Base-by-base conservation (phyloP, 2,797 vertebrate genomes). In the Lutjanus argentimaculatus region DNA sequence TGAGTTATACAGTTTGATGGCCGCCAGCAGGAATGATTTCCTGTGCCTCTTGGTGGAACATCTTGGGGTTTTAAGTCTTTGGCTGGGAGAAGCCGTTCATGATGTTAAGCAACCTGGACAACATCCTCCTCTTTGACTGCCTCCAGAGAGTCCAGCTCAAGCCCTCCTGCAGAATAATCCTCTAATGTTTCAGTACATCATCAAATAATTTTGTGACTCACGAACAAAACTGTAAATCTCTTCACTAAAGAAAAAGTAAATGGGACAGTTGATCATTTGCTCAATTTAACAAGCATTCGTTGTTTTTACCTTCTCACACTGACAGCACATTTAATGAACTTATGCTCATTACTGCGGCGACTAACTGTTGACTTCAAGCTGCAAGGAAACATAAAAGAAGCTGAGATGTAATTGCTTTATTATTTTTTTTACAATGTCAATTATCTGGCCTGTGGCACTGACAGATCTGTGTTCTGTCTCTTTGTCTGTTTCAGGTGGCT, bases 401-500 rank as follows among this genome's bases (percentile, higher is more conserved):
- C 14, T 40, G n/a, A 72, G 25, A 19, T 30, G 0, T 61, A 12
- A 69, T 53, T 56, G 11, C 22, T 19, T 16, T 7, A 16, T 51
- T 49, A 46, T 48, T 36, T 36, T 17, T 55, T 51, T 46, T 61
- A 3, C 25, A 16, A 6, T 48, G 17, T 71, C 1, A 0, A 3
- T 25, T 42, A 45, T 78, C 11, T 79, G 42, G 22, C 66, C 49
- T 52, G 42, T 58, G 13, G 76, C 7, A 17, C 72, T 90, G 64
- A 92, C 58, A 8, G 22, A 19, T 4, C 46, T 68, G 7, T 79
- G 7, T 75, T 53, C 0, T 82, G 7, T 86, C 21, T 90, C 12
- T 89, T 1, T 83, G 2, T 89, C 4, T 94, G 67, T 95, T 93
- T 67, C 91, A 96, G 95, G 90, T 89, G 79, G 82, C 71, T 68